A percentile compares a stretch with the other conserved stretches of the same genome.
Evolutionary conservation across 1,140 invertebrate genomes (phyloP).

Genomic region (Drosophila grimshawi): DNA sequence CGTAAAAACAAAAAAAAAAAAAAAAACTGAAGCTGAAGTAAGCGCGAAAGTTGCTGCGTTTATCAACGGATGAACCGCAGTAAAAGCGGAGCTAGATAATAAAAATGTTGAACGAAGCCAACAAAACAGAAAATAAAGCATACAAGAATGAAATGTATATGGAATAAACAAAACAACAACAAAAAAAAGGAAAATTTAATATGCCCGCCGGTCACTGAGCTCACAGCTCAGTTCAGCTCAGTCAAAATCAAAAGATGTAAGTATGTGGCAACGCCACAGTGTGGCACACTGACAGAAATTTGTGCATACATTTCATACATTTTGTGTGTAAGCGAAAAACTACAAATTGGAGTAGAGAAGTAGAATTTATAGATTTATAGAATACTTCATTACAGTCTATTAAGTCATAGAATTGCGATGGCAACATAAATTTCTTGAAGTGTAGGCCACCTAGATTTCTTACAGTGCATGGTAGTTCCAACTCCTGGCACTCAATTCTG

Average conservation of each 20-base stretch:
- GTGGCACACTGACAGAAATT: background rate
- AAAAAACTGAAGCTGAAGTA: constrained; percentile 7
- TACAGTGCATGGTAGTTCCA: background rate
- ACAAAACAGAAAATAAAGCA: background rate
- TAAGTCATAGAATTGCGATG: no score
- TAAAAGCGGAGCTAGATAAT: constrained; percentile 42
- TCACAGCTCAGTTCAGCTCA: constrained; percentile 5
- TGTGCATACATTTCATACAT: no score
- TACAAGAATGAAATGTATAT: background rate
- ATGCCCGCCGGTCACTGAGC: constrained; percentile 6
- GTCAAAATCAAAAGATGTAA: constrained; percentile 1
- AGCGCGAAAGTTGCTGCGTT: constrained; percentile 26
- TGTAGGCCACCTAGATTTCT: no score
- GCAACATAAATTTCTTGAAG: no score
- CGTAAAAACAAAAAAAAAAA: constrained; percentile 9
- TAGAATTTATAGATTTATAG: no score
- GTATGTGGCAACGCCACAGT: constrained; percentile 6
- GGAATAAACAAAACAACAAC: background rate
- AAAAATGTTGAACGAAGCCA: constrained; percentile 17
- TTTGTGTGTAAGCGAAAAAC: no score
- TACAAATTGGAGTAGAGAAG: no score
- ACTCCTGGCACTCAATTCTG: background rate
- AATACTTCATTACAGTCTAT: no score
- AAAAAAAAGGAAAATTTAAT: constrained; percentile 32
- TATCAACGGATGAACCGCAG: constrained; percentile 32